phyloP scores from a whole-genome alignment of 2,113 vertebrate genomes.

The Chamaea fasciata region DNA sequence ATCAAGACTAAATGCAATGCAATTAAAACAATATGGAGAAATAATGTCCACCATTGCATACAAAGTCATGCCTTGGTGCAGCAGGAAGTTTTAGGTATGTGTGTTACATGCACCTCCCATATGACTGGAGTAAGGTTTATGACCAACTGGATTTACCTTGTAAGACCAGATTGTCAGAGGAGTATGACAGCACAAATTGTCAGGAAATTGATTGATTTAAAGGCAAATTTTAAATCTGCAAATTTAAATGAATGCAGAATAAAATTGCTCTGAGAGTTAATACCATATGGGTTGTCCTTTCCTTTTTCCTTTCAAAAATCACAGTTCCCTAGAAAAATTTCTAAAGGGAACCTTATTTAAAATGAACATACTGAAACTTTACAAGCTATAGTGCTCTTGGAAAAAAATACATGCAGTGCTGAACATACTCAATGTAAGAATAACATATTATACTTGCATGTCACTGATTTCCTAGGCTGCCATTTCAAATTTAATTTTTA shows the following conservation, averaged over 20 bases:
- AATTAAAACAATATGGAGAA: neutral
- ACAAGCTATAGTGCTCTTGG: neutral
- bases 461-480: neutral
- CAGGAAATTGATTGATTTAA: neutral
- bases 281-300: neutral
- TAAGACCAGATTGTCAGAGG: neutral
- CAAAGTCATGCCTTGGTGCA: neutral
- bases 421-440: neutral
- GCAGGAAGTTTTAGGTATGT: neutral
- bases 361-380: neutral
- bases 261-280: neutral
- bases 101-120: neutral
- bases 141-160: neutral
- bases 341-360: neutral
- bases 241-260: neutral
- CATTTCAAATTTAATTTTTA: neutral
- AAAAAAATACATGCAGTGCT: neutral
- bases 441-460: neutral
- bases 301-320: neutral
- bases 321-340: neutral
- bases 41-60: accelerated
- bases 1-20: neutral
- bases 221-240: neutral
- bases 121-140: neutral
- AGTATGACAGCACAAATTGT: neutral